Conservation (phyloP, 2,888 invertebrate genomes). For the Torymus aiolomorphi region DNA sequence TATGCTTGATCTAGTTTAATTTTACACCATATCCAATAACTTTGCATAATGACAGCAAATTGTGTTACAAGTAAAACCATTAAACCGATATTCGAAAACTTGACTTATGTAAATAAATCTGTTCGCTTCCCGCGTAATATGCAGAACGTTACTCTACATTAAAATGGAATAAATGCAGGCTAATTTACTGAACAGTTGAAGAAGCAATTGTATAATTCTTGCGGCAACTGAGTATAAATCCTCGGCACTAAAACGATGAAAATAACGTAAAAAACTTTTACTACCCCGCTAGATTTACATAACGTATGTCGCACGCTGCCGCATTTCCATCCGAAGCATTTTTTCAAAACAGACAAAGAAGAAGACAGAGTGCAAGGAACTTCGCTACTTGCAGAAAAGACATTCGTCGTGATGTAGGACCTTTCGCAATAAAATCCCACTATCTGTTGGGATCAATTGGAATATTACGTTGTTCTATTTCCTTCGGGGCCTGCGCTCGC, state of each 20-base stretch:
- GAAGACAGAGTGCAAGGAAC: no score
- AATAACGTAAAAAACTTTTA: no score
- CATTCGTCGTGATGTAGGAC: not conserved
- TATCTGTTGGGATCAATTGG: conserved; percentile 42
- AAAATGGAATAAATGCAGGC: no score
- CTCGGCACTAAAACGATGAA: no score
- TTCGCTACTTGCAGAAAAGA: no score
- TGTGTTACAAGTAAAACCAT: not conserved
- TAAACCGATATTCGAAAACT: not conserved
- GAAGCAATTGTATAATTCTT: no score
- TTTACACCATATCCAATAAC: not conserved
- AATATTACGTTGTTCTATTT: conserved; percentile 52
- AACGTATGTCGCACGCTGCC: no score
- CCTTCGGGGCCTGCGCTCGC: conserved; percentile 4
- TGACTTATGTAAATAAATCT: not conserved
- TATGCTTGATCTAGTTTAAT: conserved; percentile 27
- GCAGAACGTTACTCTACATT: not conserved
- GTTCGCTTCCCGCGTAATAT: not conserved
- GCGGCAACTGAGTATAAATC: no score
- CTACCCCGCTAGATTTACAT: no score
- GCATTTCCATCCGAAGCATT: no score
- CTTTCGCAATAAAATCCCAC: conserved; percentile 25
- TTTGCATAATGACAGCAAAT: not conserved
- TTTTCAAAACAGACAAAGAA: no score
- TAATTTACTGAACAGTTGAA: no score